Base-by-base conservation (phyloP, 2,888 invertebrate species). In the Alviniconcha strummeri region DNA sequence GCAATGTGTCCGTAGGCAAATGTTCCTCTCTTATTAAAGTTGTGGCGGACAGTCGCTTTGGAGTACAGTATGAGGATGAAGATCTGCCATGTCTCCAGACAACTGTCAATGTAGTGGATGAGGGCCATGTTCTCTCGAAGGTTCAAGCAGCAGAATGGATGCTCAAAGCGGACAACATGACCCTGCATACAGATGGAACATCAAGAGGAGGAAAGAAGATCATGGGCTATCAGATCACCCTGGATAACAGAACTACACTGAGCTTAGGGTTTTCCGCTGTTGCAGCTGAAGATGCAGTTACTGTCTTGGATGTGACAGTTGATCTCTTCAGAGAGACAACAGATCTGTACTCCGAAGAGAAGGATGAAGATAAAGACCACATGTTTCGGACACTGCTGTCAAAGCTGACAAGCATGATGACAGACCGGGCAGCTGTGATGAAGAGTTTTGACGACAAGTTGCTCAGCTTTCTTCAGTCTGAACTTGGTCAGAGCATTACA, bases 211-310 rank as follows among this genome's bases (percentile, higher is more conserved):
- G n/a, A n/a, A n/a, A n/a, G n/a, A n/a, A n/a, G n/a, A n/a, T n/a
- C n/a, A n/a, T n/a, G n/a, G n/a, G n/a, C n/a, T n/a, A n/a, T n/a
- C n/a, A n/a, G n/a, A n/a, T n/a, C n/a, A n/a, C n/a, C n/a, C n/a
- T n/a, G n/a, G n/a, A n/a, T n/a, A n/a, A n/a, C n/a, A n/a, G n/a
- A n/a, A n/a, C n/a, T n/a, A 11, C 74, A 54, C 57, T 81, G 36
- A 81, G 81, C 17, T 52, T 81, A 9, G 81, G 81, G 6, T 81
- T 74, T 71, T 72, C 81, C 69, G 17, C 36, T 55, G 75, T 81
- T 36, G 74, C 74, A 13, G 9, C 74, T 19, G 74, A 81, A 74
- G 57, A 81, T 56, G 60, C 74, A 56, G 57, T 19, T 17, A 81
- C 81, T 7, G 55, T 81, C 19, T 57, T 81, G 36, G 75, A 81